Percentiles rank a stretch among this genome's conserved stretches.
These are phyloP conservation scores for Cervus canadensis DNA, from an alignment of 2,113 vertebrate species.

Conservation along the genomic window DNA sequence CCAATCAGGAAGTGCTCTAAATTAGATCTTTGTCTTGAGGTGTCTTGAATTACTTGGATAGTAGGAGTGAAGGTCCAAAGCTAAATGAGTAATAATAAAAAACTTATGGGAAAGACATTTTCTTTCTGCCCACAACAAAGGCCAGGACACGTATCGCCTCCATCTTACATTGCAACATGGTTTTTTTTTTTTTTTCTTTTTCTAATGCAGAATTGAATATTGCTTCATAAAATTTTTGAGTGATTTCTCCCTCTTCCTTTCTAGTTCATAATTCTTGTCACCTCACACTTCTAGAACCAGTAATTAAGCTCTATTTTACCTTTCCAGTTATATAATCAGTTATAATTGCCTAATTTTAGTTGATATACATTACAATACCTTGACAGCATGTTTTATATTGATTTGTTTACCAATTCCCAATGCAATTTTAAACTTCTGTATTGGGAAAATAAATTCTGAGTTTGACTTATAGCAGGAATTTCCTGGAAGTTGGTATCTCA, in stretches of 20 bases:
- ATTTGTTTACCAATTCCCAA: neutral
- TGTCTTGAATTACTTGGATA: neutral
- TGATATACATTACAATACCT: slow-evolving; percentile 49
- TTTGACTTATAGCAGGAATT: slow-evolving; percentile 63
- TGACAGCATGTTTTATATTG: slow-evolving; percentile 25
- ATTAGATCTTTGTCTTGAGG: neutral
- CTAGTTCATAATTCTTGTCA: neutral
- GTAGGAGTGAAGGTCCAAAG: neutral
- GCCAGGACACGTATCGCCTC: accelerated
- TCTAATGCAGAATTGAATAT: neutral
- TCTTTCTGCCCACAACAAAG: neutral
- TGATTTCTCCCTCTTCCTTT: neutral
- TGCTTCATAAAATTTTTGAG: neutral
- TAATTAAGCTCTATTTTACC: slow-evolving; percentile 46
- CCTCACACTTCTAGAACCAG: neutral
- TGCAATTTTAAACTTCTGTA: slow-evolving; percentile 35
- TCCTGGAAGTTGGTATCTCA: slow-evolving; percentile 72
- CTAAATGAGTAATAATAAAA: neutral
- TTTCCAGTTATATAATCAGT: slow-evolving; percentile 60
- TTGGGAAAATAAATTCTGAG: slow-evolving; percentile 48
- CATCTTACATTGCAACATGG: neutral
- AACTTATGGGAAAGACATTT: neutral
- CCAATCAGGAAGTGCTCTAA: neutral
- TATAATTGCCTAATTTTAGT: neutral
- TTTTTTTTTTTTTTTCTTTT: neutral